These are phyloP conservation scores for Oophaga sylvatica DNA, from an alignment of 2,797 vertebrate species.

Conservation along the genomic window DNA sequence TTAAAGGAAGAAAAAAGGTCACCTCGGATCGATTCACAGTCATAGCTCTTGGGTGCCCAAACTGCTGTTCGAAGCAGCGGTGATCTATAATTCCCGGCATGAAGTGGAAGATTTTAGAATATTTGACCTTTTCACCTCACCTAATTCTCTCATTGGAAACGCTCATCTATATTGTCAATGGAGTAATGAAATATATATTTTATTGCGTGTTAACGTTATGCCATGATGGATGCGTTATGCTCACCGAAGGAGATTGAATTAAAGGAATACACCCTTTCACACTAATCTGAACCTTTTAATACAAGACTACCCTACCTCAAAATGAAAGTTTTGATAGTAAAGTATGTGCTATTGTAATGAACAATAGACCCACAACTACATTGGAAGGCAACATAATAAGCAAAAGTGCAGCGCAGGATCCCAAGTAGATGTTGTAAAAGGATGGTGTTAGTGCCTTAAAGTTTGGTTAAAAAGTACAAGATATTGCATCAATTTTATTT, in stretches of 20 bases:
- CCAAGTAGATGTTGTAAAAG: background rate
- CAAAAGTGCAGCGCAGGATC: background rate
- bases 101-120: slow-evolving; percentile 15
- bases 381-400: background rate
- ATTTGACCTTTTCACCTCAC: slow-evolving; percentile 41
- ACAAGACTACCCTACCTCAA: background rate
- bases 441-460: background rate
- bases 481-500: too few relatives aligned
- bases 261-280: background rate
- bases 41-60: slow-evolving; percentile 35
- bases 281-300: background rate
- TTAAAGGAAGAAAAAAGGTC: slow-evolving; percentile 37
- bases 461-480: background rate
- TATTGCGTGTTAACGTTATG: background rate
- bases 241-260: background rate
- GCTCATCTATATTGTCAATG: background rate
- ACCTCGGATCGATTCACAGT: slow-evolving; percentile 35
- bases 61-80: background rate
- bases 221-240: background rate
- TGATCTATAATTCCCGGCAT: slow-evolving; percentile 25
- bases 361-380: background rate
- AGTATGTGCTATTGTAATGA: background rate
- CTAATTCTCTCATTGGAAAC: slow-evolving; percentile 5
- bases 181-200: background rate
- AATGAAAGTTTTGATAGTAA: background rate